These are phyloP conservation scores for Lutjanus campechanus DNA, from an alignment of 2,797 vertebrate species.

Conservation along the genomic window DNA sequence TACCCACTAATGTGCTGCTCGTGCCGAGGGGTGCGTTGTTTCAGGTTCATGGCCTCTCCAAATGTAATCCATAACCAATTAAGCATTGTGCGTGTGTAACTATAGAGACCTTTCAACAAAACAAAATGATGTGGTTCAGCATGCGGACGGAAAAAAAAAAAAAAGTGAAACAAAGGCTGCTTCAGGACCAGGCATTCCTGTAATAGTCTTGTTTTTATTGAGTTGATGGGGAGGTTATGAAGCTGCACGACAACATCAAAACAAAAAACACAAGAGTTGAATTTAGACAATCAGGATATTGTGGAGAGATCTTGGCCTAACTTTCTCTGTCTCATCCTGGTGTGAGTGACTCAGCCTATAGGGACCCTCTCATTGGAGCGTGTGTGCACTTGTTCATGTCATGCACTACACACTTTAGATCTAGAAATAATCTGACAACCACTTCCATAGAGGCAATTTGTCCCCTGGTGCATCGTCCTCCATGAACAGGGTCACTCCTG, in stretches of 20 bases:
- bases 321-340: slow-evolving; percentile 24
- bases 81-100: slow-evolving; percentile 46
- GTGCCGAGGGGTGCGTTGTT: slow-evolving; percentile 49
- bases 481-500: slow-evolving; percentile 36
- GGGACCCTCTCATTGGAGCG: slow-evolving; percentile 28
- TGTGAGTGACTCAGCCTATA: slow-evolving; percentile 2
- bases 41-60: slow-evolving; percentile 54
- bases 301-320: slow-evolving; percentile 4
- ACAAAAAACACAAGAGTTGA: neutral
- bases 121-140: slow-evolving; percentile 50
- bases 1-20: slow-evolving; percentile 68
- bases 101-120: slow-evolving; percentile 56
- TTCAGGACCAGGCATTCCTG: slow-evolving; percentile 39
- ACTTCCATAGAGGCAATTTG: slow-evolving; percentile 20
- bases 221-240: slow-evolving; percentile 26
- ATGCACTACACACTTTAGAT: slow-evolving; percentile 2
- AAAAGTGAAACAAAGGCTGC: slow-evolving; percentile 21
- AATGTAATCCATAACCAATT: slow-evolving; percentile 63
- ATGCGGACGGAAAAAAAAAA: slow-evolving; percentile 17
- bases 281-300: slow-evolving; percentile 14
- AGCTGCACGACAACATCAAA: slow-evolving; percentile 38
- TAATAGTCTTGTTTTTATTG: slow-evolving; percentile 20
- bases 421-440: slow-evolving; percentile 45
- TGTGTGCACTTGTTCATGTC: slow-evolving; percentile 39
- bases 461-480: slow-evolving; percentile 26